Evolutionary conservation across 1,140 invertebrate genomes (phyloP).

Genomic region (Pachypsylla venusta): DNA sequence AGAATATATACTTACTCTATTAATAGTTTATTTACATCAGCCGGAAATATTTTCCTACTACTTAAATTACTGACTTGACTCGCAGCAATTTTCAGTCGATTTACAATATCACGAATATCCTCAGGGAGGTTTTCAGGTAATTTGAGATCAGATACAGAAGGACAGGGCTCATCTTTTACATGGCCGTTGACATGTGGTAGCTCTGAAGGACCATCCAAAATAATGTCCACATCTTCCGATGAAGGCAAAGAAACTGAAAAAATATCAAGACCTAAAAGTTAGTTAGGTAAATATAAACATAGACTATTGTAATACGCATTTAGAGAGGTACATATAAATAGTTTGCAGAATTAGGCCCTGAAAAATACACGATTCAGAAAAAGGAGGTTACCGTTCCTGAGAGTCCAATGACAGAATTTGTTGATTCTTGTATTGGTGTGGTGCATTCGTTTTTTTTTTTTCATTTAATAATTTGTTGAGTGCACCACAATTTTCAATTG

Average conservation of each 20-base stretch:
- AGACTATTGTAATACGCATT: no score
- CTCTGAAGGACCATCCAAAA: neutral
- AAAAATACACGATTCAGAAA: no score
- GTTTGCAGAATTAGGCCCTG: no score
- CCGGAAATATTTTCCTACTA: slow-evolving; percentile 37
- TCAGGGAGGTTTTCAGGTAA: slow-evolving; percentile 31
- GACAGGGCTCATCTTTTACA: slow-evolving; percentile 21
- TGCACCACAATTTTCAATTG: no score
- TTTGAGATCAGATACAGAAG: slow-evolving; percentile 21
- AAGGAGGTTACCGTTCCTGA: no score
- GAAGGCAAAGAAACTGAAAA: neutral
- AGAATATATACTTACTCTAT: slow-evolving; percentile 12
- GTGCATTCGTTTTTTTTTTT: no score
- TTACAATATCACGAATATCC: slow-evolving; percentile 29
- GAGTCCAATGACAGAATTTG: no score
- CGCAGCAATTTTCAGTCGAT: slow-evolving; percentile 32
- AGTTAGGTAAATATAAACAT: no score
- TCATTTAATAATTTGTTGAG: no score
- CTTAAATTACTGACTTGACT: slow-evolving; percentile 29
- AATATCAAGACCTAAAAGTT: no score
- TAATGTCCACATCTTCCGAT: slow-evolving; percentile 4
- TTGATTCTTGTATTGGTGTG: no score
- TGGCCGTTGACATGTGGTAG: slow-evolving; percentile 10
- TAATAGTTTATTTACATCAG: slow-evolving; percentile 31
- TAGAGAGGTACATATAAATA: no score